Percentiles rank a stretch among this genome's conserved stretches.
Evolutionary conservation across 2,888 invertebrate genomes (phyloP).

Genomic region (Dermolepida albohirtum): DNA sequence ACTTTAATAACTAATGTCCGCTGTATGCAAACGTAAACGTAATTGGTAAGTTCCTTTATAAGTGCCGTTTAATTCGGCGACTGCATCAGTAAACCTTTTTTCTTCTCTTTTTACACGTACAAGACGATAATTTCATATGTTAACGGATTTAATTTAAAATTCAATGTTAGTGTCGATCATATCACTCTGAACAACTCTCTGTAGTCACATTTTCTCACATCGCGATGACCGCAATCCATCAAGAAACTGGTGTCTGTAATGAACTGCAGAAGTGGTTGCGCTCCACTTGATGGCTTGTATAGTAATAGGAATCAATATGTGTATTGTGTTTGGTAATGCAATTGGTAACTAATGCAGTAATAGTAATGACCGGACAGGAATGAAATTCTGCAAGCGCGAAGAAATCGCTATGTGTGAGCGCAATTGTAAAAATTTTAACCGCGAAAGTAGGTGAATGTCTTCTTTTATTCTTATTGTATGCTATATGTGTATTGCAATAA

Average conservation of each 20-base stretch:
- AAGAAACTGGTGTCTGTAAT: conserved; percentile 17
- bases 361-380: not conserved
- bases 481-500: conserved; percentile 19
- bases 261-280: conserved; percentile 5
- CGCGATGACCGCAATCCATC: conserved; percentile 12
- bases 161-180: conserved; percentile 6
- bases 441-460: conserved; percentile 29
- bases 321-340: not conserved
- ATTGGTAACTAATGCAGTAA: conserved; percentile 2
- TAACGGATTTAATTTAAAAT: conserved; percentile 20
- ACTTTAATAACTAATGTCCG: not conserved
- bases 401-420: conserved; percentile 12
- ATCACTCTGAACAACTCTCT: not conserved
- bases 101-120: too few species aligned
- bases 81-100: too few species aligned
- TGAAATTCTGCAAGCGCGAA: conserved; percentile 1
- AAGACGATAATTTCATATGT: conserved; percentile 1
- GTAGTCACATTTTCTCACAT: conserved; percentile 18
- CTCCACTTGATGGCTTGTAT: conserved; percentile 19
- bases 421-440: conserved; percentile 21
- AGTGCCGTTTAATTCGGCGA: not conserved
- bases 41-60: conserved; percentile 11
- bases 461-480: conserved; percentile 2
- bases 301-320: not conserved
- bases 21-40: not conserved